Evolutionary conservation across 2,113 vertebrate species (phyloP), one percentile per base, ranked within the genome.

Genomic region (Isichthys henryi): DNA sequence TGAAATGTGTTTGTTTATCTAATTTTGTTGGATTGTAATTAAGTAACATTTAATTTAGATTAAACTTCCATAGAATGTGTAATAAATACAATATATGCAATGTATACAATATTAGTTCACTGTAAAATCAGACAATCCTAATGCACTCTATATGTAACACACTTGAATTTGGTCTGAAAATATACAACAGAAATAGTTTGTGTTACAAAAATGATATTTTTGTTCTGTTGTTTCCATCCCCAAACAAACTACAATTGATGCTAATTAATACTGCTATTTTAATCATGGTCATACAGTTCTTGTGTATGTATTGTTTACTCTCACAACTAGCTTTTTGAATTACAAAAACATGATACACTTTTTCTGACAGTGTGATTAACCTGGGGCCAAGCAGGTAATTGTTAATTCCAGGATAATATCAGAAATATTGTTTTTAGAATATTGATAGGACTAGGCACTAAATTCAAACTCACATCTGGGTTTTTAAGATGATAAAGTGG

Each of bases 11-110:
- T 86, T 86, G 1, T 39, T 89, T 92, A 89, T 90, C 80, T 92
- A 89, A 90, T 88, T 53, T 89, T 92, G 84, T 93, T 92, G 89
- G 89, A 93, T 92, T 92, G 91, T 93, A 92, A 58, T 90, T 92
- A 90, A 53, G 45, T 91, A 90, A 90, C 90, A 74, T 92, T 74
- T 89, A 88, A 90, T 91, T 90, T 93, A 90, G 88, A 62, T 89
- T 90, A 49, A 91, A 87, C 88, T 90, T 90, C 89, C 91, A 87
- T 89, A 89, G 91, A 92, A 93, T 93, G 92, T 93, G 91, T 88
- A 90, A 85, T 92, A 91, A 88, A 90, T 90, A 82, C 89, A 58
- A 39, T 85, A 83, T 91, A 91, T 89, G 85, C 86, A 90, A 89
- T 84, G 88, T 90, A 89, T 91, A 86, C 87, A 88, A 88, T 87